Evolutionary conservation across 2,113 vertebrate species (phyloP).

Genomic region (Tupaia chinensis): DNA sequence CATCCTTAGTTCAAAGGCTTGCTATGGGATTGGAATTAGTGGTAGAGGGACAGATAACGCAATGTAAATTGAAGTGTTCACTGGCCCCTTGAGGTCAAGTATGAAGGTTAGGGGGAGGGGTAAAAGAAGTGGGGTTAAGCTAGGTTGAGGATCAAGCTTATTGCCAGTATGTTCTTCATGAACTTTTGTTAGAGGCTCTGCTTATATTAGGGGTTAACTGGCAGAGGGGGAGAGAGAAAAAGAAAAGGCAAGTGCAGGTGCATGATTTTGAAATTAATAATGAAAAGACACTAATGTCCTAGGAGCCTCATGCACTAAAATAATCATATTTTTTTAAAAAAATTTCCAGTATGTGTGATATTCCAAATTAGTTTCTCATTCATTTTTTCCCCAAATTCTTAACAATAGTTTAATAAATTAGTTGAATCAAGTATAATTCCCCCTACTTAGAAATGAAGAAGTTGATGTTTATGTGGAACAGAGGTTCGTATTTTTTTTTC

Average conservation of each 20-base stretch:
- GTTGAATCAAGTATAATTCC: neutral
- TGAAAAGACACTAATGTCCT: neutral
- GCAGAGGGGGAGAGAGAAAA: neutral
- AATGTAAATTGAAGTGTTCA: neutral
- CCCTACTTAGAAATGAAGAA: neutral
- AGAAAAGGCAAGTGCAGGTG: neutral
- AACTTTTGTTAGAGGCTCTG: neutral
- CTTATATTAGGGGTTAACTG: neutral
- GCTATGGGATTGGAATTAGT: neutral
- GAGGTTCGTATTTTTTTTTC: neutral
- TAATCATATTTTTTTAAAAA: neutral
- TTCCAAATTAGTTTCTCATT: neutral
- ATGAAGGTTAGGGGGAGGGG: neutral
- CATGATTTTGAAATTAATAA: neutral
- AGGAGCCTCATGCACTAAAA: neutral
- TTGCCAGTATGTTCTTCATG: neutral
- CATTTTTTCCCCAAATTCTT: neutral
- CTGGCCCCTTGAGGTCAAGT: neutral
- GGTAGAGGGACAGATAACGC: accelerated
- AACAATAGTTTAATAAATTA: neutral
- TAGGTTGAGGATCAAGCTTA: neutral
- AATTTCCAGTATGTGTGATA: neutral
- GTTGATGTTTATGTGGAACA: neutral
- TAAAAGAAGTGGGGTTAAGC: neutral
- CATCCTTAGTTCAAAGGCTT: neutral